Evolutionary conservation across 2,797 vertebrate species (phyloP).

Genomic region (Pseudomugil tenellus): DNA sequence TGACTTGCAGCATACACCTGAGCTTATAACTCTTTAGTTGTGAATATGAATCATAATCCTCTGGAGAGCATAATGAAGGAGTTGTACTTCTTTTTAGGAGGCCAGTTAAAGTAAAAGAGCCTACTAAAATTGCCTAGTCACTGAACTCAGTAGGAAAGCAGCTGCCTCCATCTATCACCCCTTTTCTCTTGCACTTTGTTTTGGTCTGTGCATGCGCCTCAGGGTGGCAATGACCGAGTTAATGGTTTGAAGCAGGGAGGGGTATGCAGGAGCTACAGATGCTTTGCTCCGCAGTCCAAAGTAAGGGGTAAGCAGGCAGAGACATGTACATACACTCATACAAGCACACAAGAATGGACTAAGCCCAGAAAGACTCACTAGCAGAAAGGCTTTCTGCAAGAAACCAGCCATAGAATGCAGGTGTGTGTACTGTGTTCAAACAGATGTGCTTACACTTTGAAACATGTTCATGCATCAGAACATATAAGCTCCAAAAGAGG

Average conservation of each 20-base stretch:
- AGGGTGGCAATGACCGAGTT: constrained; percentile 71
- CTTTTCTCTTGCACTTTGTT: constrained; percentile 55
- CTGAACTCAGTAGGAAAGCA: constrained; percentile 71
- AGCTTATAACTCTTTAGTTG: constrained; percentile 34
- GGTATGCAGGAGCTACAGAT: constrained; percentile 50
- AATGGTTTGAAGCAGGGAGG: constrained; percentile 66
- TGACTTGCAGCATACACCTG: constrained; percentile 47
- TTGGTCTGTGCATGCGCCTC: constrained; percentile 66
- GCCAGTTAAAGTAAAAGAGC: constrained; percentile 56
- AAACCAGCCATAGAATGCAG: constrained; percentile 40
- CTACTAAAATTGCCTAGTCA: constrained; percentile 47
- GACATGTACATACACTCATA: constrained; percentile 40
- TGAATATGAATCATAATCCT: constrained; percentile 40
- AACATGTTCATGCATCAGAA: constrained; percentile 35
- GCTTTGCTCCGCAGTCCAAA: constrained; percentile 66
- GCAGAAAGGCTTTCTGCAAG: constrained; percentile 43
- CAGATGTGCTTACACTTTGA: neutral
- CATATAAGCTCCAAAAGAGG: constrained; percentile 38
- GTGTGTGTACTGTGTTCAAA: constrained; percentile 53
- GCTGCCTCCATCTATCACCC: constrained; percentile 71
- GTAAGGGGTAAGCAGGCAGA: constrained; percentile 47
- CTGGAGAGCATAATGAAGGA: constrained; percentile 23
- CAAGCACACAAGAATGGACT: constrained; percentile 17
- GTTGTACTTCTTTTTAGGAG: constrained; percentile 46
- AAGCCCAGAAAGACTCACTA: constrained; percentile 26